phyloP scores from a whole-genome alignment of 2,888 invertebrate genomes.

The Heliothis peltigera region DNA sequence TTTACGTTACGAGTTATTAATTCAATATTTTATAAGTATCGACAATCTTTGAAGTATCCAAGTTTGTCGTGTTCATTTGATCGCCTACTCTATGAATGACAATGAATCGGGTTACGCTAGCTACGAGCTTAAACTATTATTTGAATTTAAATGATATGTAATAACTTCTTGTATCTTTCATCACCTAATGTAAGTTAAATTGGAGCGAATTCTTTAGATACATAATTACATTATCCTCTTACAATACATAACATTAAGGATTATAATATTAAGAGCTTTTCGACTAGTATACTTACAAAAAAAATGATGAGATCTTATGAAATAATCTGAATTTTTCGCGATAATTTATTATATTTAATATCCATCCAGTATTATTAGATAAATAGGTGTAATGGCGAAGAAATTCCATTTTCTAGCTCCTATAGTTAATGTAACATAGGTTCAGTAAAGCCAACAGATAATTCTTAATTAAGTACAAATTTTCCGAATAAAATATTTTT shows the following conservation, averaged over 20 bases:
- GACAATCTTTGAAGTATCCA: conserved; percentile 11
- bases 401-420: conserved; percentile 80
- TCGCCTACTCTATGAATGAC: conserved; percentile 34
- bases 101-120: conserved; percentile 66
- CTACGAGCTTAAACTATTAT: conserved; percentile 79
- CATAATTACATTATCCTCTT: conserved; percentile 80
- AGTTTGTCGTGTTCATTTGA: conserved; percentile 19
- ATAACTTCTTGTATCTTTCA: conserved; percentile 70
- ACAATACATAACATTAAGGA: conserved; percentile 79
- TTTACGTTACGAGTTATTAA: conserved; percentile 17
- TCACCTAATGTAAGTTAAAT: conserved; percentile 77
- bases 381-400: conserved; percentile 81
- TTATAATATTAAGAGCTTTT: conserved; percentile 88
- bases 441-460: conserved; percentile 77
- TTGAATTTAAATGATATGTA: conserved; percentile 70
- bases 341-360: conserved; percentile 86
- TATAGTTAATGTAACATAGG: conserved; percentile 80
- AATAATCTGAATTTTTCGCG: conserved; percentile 86
- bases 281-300: conserved; percentile 87
- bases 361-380: conserved; percentile 90
- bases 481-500: conserved; percentile 48
- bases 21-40: conserved; percentile 6
- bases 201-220: conserved; percentile 73
- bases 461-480: conserved; percentile 67
- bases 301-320: conserved; percentile 87